Evolutionary conservation across 2,797 vertebrate species (phyloP).

Genomic region (Platalea minor): DNA sequence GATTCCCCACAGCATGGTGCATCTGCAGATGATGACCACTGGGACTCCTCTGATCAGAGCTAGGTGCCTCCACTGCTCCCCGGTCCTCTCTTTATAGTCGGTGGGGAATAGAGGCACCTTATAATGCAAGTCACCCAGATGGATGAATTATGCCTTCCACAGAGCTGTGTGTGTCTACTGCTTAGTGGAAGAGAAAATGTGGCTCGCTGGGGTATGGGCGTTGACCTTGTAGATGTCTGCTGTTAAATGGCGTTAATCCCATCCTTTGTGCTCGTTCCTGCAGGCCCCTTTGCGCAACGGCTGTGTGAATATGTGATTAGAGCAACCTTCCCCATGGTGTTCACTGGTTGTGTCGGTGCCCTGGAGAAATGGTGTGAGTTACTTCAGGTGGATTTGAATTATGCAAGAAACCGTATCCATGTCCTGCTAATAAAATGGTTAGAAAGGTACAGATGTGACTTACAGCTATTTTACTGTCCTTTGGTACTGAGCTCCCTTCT

Average conservation of each 20-base stretch:
- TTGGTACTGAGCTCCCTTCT: background rate
- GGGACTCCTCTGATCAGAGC: background rate
- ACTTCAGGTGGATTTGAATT: background rate
- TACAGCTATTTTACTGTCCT: background rate
- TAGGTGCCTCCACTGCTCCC: background rate
- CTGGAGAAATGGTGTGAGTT: background rate
- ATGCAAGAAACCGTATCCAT: background rate
- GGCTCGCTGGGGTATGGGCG: background rate
- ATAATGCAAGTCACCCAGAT: background rate
- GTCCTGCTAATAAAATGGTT: background rate
- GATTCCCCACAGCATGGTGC: background rate
- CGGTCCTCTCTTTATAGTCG: fast-evolving
- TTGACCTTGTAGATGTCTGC: background rate
- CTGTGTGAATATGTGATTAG: background rate
- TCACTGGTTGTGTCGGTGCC: background rate
- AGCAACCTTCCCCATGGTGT: background rate
- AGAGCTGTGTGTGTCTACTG: background rate
- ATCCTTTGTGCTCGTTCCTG: background rate
- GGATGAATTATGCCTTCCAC: background rate
- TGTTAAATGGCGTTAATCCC: background rate
- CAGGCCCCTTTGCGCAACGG: background rate
- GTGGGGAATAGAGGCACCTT: background rate
- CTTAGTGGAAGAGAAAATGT: background rate
- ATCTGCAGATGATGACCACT: background rate
- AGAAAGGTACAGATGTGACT: background rate